Conservation (phyloP, 2,797 vertebrate genomes). For the Sparidentex hasta region DNA sequence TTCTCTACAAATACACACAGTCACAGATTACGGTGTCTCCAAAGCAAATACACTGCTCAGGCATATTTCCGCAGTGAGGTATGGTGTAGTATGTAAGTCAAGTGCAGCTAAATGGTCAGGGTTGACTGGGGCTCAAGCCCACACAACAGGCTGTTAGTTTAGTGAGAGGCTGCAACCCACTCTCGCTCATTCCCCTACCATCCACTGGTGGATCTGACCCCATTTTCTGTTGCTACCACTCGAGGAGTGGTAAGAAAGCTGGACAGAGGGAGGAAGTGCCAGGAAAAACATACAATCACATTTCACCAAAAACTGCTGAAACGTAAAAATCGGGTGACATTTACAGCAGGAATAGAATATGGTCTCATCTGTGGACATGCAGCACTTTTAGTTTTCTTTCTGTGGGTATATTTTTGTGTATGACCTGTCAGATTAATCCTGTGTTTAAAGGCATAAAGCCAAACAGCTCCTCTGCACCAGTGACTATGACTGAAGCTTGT, state of each 20-base stretch:
- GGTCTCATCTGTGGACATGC: conserved; percentile 73
- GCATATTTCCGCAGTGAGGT: conserved; percentile 75
- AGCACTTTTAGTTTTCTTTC: conserved; percentile 59
- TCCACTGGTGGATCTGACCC: conserved; percentile 99
- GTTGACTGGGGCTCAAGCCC: conserved; percentile 53
- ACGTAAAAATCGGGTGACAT: conserved; percentile 52
- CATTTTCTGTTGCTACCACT: conserved; percentile 91
- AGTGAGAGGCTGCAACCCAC: conserved; percentile 60
- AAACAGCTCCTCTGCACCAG: conserved; percentile 19
- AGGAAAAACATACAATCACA: conserved; percentile 79
- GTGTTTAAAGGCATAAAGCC: conserved; percentile 16
- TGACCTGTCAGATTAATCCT: conserved; percentile 14
- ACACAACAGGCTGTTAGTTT: conserved; percentile 76
- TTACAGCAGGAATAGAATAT: conserved; percentile 67
- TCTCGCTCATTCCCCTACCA: conserved; percentile 89
- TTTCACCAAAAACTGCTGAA: conserved; percentile 67
- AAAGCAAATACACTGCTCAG: conserved; percentile 73
- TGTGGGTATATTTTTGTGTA: conserved; percentile 34
- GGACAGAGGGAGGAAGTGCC: conserved; percentile 72
- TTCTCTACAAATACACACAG: conserved; percentile 60
- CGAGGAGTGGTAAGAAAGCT: conserved; percentile 91
- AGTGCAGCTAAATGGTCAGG: conserved; percentile 61
- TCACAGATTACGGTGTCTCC: conserved; percentile 70
- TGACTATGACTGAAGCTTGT: background rate
- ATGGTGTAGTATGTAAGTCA: conserved; percentile 60